phyloP scores from a whole-genome alignment of 2,113 vertebrate species.

The Leucosticte australis region DNA sequence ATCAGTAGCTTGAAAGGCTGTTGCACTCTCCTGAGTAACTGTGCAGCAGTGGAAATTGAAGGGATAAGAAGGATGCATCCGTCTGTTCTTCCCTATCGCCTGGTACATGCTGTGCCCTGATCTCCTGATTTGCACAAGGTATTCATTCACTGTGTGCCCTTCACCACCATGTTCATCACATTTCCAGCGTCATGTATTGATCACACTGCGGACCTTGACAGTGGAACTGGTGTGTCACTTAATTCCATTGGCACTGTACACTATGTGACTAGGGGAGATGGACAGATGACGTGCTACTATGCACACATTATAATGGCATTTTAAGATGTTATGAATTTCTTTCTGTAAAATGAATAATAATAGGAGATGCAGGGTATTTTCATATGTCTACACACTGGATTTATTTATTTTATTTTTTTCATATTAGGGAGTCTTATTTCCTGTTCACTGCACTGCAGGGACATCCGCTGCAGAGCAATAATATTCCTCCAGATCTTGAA shows the following conservation, averaged over 20 bases:
- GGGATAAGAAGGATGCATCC: slow-evolving; percentile 21
- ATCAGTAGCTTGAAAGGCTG: not conserved
- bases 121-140: slow-evolving; percentile 37
- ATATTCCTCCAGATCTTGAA: not conserved
- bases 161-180: not conserved
- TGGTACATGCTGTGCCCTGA: slow-evolving; percentile 16
- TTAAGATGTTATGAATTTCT: not conserved
- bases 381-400: not conserved
- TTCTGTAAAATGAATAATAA: not conserved
- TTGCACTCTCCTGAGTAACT: not conserved
- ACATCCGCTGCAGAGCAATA: not conserved
- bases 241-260: not conserved
- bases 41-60: not conserved
- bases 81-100: slow-evolving; percentile 17
- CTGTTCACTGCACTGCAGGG: not conserved
- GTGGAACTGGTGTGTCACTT: not conserved
- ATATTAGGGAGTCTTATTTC: not conserved
- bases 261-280: not conserved
- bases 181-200: not conserved
- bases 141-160: slow-evolving; percentile 41
- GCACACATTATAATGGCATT: not conserved
- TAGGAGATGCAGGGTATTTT: not conserved
- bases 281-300: not conserved
- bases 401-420: not conserved
- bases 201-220: slow-evolving; percentile 3